Base-by-base conservation (phyloP, 2,797 vertebrate genomes). In the Thripadectes ignobilis region DNA sequence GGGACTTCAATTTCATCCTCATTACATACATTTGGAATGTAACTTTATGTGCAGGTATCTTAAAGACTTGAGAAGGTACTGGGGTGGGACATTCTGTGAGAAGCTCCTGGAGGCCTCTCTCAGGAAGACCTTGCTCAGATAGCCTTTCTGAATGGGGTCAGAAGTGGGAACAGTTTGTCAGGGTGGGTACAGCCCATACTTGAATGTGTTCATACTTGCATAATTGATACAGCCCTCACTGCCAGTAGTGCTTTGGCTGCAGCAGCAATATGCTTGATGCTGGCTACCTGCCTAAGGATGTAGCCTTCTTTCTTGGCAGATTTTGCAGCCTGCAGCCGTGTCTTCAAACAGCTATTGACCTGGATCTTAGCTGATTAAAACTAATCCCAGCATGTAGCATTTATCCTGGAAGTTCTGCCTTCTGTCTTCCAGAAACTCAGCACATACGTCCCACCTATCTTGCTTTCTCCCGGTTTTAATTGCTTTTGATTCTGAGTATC, bases 401-500 rank as follows among this genome's bases (percentile, higher is more conserved):
- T 94, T 68, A 78, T 51, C n/a, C 27, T 95, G 72, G 11, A 90
- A 80, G 45, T 89, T 85, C 52, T 88, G 36, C 32, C 48, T 71
- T 73, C 73, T 72, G 0, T 48, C 62, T 92, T 88, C 39, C 80
- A 68, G 49, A 85, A 80, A 78, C 30, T 81, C 45, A 46, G 24
- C 78, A 85, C 4, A 1, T 57, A 49, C 24, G 34, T 77, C 61
- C 34, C 41, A 69, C 72, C 68, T 90, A 61, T 34, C 22, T 80
- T 88, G 30, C 21, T 82, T 72, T 38, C 62, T 85, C 43, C 19
- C 38, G 26, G 27, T 89, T 89, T 78, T 88, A 93, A 54, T 93
- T 92, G 78, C 22, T 74, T 92, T 72, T 89, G 73, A 77, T 91
- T 91, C 66, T 79, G 76, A 71, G 27, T 88, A 89, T 91, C 93